Conservation (phyloP, 2,797 vertebrate species). For the Gadopsis marmoratus region DNA sequence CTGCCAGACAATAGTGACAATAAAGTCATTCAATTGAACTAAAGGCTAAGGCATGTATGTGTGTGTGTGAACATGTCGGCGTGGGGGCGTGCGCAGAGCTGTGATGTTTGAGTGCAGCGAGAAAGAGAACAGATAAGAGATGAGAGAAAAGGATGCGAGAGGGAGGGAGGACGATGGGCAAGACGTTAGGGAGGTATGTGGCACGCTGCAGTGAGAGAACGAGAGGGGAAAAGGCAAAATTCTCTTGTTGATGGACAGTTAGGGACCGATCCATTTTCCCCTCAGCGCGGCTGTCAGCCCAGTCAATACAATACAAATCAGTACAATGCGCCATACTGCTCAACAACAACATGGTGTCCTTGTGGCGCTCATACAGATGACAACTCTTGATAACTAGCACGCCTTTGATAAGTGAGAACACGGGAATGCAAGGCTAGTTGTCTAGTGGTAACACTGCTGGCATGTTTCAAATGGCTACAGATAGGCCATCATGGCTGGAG, state of each 20-base stretch:
- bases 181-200: constrained; percentile 35
- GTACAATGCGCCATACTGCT: constrained; percentile 50
- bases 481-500: constrained; percentile 29
- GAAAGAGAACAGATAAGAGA: constrained; percentile 41
- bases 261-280: constrained; percentile 69
- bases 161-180: constrained; percentile 22
- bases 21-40: constrained; percentile 66
- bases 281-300: constrained; percentile 61
- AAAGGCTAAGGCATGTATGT: constrained; percentile 47
- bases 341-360: constrained; percentile 63
- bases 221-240: constrained; percentile 34
- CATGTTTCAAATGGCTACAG: constrained; percentile 53
- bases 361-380: constrained; percentile 58
- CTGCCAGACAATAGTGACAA: constrained; percentile 71
- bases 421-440: constrained; percentile 45
- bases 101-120: constrained; percentile 45
- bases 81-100: constrained; percentile 60
- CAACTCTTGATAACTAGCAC: constrained; percentile 70
- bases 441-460: constrained; percentile 50
- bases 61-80: constrained; percentile 56
- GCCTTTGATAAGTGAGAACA: constrained; percentile 65
- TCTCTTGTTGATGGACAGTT: constrained; percentile 71
- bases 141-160: constrained; percentile 22
- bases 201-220: constrained; percentile 9
- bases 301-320: constrained; percentile 72